Evolutionary conservation across 2,113 vertebrate species (phyloP).

Genomic region (Neolamprologus kungweensis): DNA sequence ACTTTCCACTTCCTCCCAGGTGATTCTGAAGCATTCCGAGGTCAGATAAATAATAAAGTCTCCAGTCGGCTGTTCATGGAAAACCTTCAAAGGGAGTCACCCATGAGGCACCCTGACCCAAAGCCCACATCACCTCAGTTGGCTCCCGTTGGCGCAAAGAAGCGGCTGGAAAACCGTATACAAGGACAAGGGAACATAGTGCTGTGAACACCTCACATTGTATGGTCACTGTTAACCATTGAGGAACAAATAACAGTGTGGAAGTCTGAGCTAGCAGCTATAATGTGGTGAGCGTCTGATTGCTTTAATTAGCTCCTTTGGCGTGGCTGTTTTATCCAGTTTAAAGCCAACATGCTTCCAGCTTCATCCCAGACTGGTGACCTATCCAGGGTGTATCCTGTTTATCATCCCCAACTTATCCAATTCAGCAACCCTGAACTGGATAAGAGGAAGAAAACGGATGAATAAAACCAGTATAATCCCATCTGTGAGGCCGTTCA

Average conservation of each 20-base stretch:
- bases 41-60: neutral
- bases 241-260: neutral
- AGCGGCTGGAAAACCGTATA: neutral
- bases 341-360: neutral
- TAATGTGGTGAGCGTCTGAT: neutral
- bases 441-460: neutral
- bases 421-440: neutral
- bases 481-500: neutral
- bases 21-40: rapidly evolving
- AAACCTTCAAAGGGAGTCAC: neutral
- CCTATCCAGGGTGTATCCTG: neutral
- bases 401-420: neutral
- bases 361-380: neutral
- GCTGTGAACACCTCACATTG: neutral
- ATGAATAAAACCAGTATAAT: neutral
- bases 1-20: neutral
- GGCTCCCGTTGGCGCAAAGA: rapidly evolving
- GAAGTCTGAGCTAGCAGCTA: neutral
- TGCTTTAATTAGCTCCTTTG: neutral
- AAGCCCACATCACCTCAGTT: neutral
- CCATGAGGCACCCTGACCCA: neutral
- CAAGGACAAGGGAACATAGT: neutral
- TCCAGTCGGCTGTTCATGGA: neutral
- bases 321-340: neutral
- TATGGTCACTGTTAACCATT: neutral